Percentiles rank a stretch among this genome's conserved stretches.
These are phyloP conservation scores for Cephus nigrinus DNA, from an alignment of 2,888 invertebrate species.

Conservation along the genomic window DNA sequence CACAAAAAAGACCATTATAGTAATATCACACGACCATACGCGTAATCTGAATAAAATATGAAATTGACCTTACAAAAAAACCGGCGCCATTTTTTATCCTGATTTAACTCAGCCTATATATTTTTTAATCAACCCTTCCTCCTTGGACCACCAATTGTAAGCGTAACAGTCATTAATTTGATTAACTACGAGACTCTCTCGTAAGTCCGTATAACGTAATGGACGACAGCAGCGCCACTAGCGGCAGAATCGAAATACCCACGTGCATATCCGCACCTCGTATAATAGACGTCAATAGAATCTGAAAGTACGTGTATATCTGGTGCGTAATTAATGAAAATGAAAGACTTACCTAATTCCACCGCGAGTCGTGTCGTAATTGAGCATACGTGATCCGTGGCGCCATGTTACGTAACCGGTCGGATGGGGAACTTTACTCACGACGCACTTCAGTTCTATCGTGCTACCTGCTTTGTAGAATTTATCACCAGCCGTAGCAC, in stretches of 20 bases:
- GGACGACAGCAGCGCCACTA: too few species aligned
- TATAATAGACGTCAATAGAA: background rate
- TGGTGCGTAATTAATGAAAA: background rate
- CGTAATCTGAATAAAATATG: too few species aligned
- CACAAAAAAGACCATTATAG: background rate
- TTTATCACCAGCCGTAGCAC: slow-evolving; percentile 80
- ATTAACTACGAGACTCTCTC: too few species aligned
- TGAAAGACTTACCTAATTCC: slow-evolving; percentile 77
- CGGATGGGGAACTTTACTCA: slow-evolving; percentile 83
- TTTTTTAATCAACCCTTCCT: too few species aligned
- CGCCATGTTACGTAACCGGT: slow-evolving; percentile 83
- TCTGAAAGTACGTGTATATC: background rate
- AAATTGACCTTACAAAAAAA: too few species aligned
- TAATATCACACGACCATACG: too few species aligned
- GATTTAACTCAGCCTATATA: too few species aligned
- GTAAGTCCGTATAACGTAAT: too few species aligned
- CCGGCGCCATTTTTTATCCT: too few species aligned
- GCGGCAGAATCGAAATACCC: background rate
- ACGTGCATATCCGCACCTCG: background rate
- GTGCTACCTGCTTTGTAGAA: slow-evolving; percentile 87
- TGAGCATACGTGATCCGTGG: slow-evolving; percentile 79
- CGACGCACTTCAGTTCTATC: slow-evolving; percentile 83
- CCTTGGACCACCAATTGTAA: too few species aligned
- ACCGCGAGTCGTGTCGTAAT: slow-evolving; percentile 83
- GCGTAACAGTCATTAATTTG: too few species aligned